phyloP scores from a whole-genome alignment of 1,140 invertebrate species.

The Lasaia peninsularis region DNA sequence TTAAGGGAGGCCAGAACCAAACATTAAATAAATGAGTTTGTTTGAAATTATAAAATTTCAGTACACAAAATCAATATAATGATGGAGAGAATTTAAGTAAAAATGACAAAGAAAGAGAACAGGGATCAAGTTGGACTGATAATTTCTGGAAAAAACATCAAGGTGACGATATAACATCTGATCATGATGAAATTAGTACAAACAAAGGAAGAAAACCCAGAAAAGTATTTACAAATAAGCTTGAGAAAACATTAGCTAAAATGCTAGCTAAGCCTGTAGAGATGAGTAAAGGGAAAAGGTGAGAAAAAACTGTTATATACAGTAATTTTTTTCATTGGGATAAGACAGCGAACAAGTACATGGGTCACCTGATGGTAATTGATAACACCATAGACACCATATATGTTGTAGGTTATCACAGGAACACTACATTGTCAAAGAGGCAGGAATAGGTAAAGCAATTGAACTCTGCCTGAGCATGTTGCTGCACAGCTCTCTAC shows the following conservation, averaged over 20 bases:
- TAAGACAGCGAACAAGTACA: too few species aligned
- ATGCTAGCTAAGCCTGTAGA: slow-evolving; percentile 31
- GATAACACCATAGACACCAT: too few species aligned
- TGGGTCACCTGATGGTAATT: too few species aligned
- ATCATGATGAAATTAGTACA: background rate
- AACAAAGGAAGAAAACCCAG: background rate
- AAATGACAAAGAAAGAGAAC: background rate
- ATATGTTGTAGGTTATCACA: too few species aligned
- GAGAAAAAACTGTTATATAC: slow-evolving; percentile 1
- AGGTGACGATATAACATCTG: slow-evolving; percentile 7
- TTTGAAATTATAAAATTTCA: background rate
- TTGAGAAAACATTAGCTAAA: slow-evolving; percentile 29
- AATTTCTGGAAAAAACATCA: slow-evolving; percentile 9
- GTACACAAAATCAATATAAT: background rate
- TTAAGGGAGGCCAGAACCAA: too few species aligned
- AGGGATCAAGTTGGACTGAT: slow-evolving; percentile 7
- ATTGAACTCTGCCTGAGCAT: too few species aligned
- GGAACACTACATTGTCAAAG: too few species aligned
- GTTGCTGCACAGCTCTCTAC: too few species aligned
- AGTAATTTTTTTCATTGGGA: too few species aligned
- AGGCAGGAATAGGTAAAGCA: too few species aligned
- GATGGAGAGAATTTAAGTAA: background rate
- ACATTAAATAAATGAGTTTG: too few species aligned
- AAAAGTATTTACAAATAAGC: slow-evolving; percentile 15
- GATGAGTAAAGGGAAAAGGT: slow-evolving; percentile 42